A percentile compares a stretch with the other conserved stretches of the same genome.
Evolutionary conservation across 2,888 invertebrate genomes (phyloP).

Genomic region (Leucophora obtusa): DNA sequence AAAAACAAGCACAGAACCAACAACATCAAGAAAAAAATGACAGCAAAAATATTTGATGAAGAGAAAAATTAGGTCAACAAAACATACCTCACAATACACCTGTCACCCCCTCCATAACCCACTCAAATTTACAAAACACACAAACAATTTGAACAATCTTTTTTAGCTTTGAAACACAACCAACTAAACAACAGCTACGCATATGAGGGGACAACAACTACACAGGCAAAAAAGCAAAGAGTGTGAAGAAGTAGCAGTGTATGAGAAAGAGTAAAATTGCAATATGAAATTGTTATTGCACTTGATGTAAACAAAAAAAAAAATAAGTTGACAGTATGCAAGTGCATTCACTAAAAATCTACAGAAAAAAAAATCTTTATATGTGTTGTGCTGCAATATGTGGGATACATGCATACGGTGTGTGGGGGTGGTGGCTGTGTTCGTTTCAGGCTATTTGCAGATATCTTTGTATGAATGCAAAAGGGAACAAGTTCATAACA

Average conservation of each 20-base stretch:
- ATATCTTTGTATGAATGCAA: constrained; percentile 50
- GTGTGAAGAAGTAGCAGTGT: constrained; percentile 10
- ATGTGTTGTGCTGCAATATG: constrained; percentile 1
- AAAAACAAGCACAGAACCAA: constrained; percentile 52
- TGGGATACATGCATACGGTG: background rate
- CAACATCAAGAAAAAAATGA: constrained; percentile 51
- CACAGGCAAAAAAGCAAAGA: constrained; percentile 23
- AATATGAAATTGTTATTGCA: constrained; percentile 59
- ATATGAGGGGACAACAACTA: constrained; percentile 9
- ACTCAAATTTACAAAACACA: constrained; percentile 24
- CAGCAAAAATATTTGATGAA: constrained; percentile 67
- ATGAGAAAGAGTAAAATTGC: constrained; percentile 54
- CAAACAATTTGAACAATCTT: constrained; percentile 29
- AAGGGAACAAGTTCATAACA: constrained; percentile 64
- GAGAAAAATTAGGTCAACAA: constrained; percentile 77
- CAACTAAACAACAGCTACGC: constrained; percentile 30
- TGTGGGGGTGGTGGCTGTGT: constrained; percentile 21
- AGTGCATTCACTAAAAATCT: constrained; percentile 53
- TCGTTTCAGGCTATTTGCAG: constrained; percentile 56
- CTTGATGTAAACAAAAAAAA: constrained; percentile 60
- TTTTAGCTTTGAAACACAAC: constrained; percentile 33
- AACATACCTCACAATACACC: constrained; percentile 68
- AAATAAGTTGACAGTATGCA: constrained; percentile 41
- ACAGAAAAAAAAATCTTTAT: constrained; percentile 25
- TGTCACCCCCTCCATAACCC: constrained; percentile 44